Percentiles rank a stretch among this genome's conserved stretches.
Evolutionary conservation across 2,797 vertebrate species (phyloP).

Genomic region (Sebastes taczanowskii): DNA sequence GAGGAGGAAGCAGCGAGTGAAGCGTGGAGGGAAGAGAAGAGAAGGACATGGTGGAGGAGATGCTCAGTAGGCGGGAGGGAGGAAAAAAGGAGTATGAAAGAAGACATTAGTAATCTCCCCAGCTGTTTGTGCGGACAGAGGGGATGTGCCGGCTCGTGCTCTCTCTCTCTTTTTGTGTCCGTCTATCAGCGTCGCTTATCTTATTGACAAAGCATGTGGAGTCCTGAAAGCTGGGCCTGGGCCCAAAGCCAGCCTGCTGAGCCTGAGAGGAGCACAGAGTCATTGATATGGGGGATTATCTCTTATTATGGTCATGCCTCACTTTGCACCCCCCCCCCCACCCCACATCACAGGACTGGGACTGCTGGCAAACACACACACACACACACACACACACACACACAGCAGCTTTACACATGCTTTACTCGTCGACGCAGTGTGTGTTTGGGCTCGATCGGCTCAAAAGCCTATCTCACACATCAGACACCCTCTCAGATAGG

Average conservation of each 20-base stretch:
- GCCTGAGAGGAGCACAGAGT: conserved; percentile 56
- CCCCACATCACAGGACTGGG: conserved; percentile 33
- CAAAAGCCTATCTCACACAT: conserved; percentile 51
- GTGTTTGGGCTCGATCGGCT: conserved; percentile 14
- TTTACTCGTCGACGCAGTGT: conserved; percentile 12
- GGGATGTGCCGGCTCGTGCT: conserved; percentile 28
- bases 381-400: conserved; percentile 13
- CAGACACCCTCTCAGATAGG: conserved; percentile 37
- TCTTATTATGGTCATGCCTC: conserved; percentile 72
- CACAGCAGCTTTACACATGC: conserved; percentile 13
- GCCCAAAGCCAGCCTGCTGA: conserved; percentile 48
- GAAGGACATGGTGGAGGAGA: conserved; percentile 22
- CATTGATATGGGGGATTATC: conserved; percentile 76
- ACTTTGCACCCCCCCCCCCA: conserved; percentile 44
- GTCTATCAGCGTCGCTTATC: conserved; percentile 76
- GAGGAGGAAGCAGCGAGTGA: conserved; percentile 1
- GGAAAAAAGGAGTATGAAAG: conserved; percentile 45
- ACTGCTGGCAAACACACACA: neutral
- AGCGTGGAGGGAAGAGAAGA: conserved; percentile 9
- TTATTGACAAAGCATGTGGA: conserved; percentile 65
- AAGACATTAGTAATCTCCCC: conserved; percentile 65
- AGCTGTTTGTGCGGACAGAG: conserved; percentile 65
- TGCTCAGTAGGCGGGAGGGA: conserved; percentile 25
- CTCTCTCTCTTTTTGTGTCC: conserved; percentile 45
- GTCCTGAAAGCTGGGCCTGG: conserved; percentile 48